phyloP scores from a whole-genome alignment of 2,113 vertebrate species.

The Mesoclemmys tuberculata region DNA sequence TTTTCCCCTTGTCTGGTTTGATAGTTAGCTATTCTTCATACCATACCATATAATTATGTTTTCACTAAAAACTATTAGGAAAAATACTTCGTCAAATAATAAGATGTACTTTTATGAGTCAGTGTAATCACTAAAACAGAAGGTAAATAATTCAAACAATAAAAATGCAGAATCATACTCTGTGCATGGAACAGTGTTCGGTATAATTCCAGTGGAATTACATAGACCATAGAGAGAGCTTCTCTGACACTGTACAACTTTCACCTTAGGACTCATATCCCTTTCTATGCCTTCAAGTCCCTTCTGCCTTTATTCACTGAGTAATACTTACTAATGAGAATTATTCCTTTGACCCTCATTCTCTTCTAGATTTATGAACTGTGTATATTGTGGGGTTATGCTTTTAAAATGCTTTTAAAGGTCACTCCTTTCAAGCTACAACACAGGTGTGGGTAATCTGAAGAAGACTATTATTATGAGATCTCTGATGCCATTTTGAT shows the following conservation, averaged over 20 bases:
- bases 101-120: not conserved
- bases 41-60: not conserved
- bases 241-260: not conserved
- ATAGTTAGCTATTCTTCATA: not conserved
- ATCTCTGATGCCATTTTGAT: not conserved
- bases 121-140: not conserved
- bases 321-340: not conserved
- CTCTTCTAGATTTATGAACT: not conserved
- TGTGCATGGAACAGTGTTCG: not conserved
- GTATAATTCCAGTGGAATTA: not conserved
- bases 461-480: not conserved
- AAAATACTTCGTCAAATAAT: not conserved
- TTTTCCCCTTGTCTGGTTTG: not conserved
- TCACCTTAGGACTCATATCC: fast-evolving
- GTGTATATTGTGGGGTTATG: not conserved
- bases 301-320: not conserved
- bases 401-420: not conserved
- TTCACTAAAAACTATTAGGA: not conserved
- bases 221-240: not conserved
- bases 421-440: not conserved
- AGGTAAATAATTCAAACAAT: not conserved
- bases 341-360: not conserved
- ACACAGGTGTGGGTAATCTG: not conserved
- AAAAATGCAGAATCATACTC: not conserved
- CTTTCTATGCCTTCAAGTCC: not conserved